Evolutionary conservation across 2,888 invertebrate species (phyloP).

Genomic region (Steinernema hermaphroditum): DNA sequence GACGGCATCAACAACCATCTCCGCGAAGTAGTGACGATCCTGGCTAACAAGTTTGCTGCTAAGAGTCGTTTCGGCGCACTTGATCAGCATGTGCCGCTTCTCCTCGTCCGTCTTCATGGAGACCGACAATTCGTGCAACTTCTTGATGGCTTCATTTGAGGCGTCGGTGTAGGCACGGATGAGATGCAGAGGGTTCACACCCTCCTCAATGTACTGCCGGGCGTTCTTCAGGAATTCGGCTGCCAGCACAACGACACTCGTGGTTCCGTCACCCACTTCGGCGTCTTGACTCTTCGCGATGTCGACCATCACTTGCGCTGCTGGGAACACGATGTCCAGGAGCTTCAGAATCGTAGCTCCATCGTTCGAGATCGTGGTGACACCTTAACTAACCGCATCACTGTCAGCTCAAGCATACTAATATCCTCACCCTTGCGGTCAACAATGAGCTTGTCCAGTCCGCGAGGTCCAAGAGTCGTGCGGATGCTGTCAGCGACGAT

Average conservation of each 20-base stretch:
- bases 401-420: too few species aligned
- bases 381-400: slow-evolving; percentile 70
- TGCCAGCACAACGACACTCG: slow-evolving; percentile 86
- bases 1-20: slow-evolving; percentile 97
- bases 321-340: slow-evolving; percentile 96
- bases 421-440: slow-evolving; percentile 74
- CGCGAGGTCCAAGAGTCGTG: slow-evolving; percentile 95
- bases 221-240: slow-evolving; percentile 92
- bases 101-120: slow-evolving; percentile 67
- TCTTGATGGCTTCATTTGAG: slow-evolving; percentile 78
- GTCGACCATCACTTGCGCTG: slow-evolving; percentile 94
- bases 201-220: slow-evolving; percentile 94
- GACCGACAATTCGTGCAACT: slow-evolving; percentile 79
- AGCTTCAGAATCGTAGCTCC: slow-evolving; percentile 98
- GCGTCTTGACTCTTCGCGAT: slow-evolving; percentile 89
- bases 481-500: slow-evolving; percentile 89
- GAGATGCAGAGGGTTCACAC: slow-evolving; percentile 88
- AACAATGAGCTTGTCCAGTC: slow-evolving; percentile 98
- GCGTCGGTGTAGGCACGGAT: slow-evolving; percentile 86
- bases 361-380: slow-evolving; percentile 96
- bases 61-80: slow-evolving; percentile 94
- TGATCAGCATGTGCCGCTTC: slow-evolving; percentile 69
- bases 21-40: slow-evolving; percentile 91
- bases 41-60: slow-evolving; percentile 91
- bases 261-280: slow-evolving; percentile 90